These are phyloP conservation scores for Propithecus deckenii DNA, from an alignment of 2,797 vertebrate species.

Conservation along the genomic window DNA sequence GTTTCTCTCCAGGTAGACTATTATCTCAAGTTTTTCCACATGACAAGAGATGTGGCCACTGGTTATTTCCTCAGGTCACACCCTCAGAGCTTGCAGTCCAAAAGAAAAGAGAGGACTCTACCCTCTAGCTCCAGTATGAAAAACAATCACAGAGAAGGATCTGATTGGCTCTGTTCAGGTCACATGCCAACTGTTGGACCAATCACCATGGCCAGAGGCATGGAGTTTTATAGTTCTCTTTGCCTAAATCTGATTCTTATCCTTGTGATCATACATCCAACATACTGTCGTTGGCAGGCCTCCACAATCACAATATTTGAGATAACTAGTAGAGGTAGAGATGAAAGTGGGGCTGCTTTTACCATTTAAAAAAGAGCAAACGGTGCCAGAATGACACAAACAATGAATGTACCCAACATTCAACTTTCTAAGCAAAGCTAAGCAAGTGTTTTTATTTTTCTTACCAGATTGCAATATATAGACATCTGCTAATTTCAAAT, in stretches of 20 bases:
- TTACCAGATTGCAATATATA: background rate
- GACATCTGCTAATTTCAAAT: background rate
- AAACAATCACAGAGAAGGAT: background rate
- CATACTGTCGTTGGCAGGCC: background rate
- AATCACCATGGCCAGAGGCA: background rate
- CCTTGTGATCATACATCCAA: background rate
- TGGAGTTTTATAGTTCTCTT: background rate
- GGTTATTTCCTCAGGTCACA: background rate
- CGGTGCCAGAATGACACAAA: background rate
- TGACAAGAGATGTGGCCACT: background rate
- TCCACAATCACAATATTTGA: background rate
- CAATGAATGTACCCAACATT: background rate
- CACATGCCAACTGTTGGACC: background rate
- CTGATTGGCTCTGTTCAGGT: background rate
- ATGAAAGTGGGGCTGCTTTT: background rate
- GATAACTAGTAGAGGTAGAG: background rate
- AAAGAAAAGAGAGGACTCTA: background rate
- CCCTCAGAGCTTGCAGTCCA: background rate
- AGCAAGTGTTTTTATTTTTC: background rate
- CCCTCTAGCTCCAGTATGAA: background rate
- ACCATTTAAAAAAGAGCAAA: background rate
- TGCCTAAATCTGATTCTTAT: background rate
- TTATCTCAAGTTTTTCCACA: background rate
- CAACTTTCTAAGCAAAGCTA: constrained; percentile 11
- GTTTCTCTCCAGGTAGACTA: background rate